A percentile compares a stretch with the other conserved stretches of the same genome.
Evolutionary conservation across 2,113 vertebrate species (phyloP).

Genomic region (Embiotoca jacksoni): DNA sequence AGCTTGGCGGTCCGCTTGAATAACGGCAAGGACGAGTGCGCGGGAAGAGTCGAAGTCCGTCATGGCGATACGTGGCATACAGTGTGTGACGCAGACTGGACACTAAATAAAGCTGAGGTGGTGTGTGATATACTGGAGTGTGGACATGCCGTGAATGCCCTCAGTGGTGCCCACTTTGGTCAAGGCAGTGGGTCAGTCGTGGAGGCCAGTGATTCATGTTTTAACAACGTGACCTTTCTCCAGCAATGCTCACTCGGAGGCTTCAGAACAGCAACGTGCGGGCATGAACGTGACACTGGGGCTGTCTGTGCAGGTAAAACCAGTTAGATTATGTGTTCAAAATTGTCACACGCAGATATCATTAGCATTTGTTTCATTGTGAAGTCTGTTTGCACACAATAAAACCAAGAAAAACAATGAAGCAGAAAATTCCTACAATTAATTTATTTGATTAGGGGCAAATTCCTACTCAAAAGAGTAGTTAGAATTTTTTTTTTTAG

Average conservation of each 20-base stretch:
- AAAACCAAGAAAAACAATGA: no score
- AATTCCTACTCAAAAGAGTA: no score
- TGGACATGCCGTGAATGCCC: constrained; percentile 29
- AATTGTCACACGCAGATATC: background rate
- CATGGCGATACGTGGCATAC: constrained; percentile 65
- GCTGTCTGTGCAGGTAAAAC: constrained; percentile 66
- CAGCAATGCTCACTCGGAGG: constrained; percentile 57
- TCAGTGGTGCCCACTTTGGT: constrained; percentile 40
- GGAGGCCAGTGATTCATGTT: constrained; percentile 58
- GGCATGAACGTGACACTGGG: constrained; percentile 60
- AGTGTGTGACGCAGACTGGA: constrained; percentile 77
- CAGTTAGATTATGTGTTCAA: background rate
- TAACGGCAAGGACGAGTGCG: constrained; percentile 53
- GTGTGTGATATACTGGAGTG: constrained; percentile 74
- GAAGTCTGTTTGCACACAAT: no score
- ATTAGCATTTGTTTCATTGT: no score
- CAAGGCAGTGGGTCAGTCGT: constrained; percentile 62
- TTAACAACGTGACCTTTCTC: constrained; percentile 51
- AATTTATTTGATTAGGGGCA: no score
- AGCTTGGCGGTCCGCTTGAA: constrained; percentile 65
- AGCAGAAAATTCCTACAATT: no score
- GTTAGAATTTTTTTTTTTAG: no score
- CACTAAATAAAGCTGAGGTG: constrained; percentile 58
- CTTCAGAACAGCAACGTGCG: constrained; percentile 53
- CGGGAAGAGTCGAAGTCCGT: constrained; percentile 78